Conservation (phyloP, 2,797 vertebrate genomes). For the Hyperoplus lanceolatus region DNA sequence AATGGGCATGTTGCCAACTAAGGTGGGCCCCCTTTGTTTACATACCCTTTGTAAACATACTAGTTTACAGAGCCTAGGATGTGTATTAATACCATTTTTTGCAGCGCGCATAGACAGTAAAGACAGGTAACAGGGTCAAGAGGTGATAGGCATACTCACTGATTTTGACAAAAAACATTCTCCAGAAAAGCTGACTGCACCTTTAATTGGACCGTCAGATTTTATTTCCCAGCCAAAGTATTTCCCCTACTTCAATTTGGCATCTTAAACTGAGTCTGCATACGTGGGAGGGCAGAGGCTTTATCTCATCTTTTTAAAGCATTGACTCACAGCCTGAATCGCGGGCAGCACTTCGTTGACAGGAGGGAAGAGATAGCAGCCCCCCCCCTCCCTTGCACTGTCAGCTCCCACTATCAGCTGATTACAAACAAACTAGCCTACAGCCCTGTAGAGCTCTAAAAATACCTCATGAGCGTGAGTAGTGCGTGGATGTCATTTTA, state of each 20-base stretch:
- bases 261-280: constrained; percentile 25
- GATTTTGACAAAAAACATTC: background rate
- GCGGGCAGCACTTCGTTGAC: constrained; percentile 54
- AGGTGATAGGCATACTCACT: no score
- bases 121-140: no score
- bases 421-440: constrained; percentile 14
- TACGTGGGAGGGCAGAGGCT: constrained; percentile 47
- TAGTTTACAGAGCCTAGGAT: no score
- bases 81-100: no score
- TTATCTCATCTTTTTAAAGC: constrained; percentile 67
- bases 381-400: constrained; percentile 16
- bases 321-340: constrained; percentile 54
- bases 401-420: constrained; percentile 43
- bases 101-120: no score
- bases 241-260: background rate
- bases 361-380: constrained; percentile 57
- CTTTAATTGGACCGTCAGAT: background rate
- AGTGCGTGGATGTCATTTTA: constrained; percentile 8
- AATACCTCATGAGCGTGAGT: background rate
- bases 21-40: no score
- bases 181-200: background rate
- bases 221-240: background rate
- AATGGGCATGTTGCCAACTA: no score
- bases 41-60: no score
- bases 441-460: constrained; percentile 7